Percentiles rank a stretch among this genome's conserved stretches.
Conservation (phyloP, 2,888 invertebrate species). For the Hirtodrosophila histrioides region DNA sequence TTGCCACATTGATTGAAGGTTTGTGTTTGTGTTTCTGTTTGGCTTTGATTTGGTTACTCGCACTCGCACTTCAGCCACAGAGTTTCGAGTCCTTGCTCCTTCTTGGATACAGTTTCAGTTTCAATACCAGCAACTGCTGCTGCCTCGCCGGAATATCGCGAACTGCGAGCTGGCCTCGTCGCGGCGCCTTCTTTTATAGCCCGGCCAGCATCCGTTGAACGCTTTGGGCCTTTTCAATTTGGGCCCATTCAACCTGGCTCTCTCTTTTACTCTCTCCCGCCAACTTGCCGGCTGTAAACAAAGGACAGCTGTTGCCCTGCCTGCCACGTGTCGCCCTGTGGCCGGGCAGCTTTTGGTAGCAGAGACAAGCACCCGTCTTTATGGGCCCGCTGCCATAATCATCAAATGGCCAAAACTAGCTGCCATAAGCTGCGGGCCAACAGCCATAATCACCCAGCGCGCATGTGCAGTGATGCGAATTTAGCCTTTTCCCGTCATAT, state of each 20-base stretch:
- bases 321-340: conserved; percentile 21
- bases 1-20: conserved; percentile 62
- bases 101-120: too few relatives aligned
- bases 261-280: conserved; percentile 4
- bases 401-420: background rate
- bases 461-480: conserved; percentile 28
- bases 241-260: background rate
- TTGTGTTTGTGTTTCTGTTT: conserved; percentile 29
- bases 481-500: too few relatives aligned
- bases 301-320: conserved; percentile 59
- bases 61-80: conserved; percentile 40
- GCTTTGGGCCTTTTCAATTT: conserved; percentile 24
- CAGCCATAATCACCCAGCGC: conserved; percentile 47
- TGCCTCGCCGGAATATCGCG: conserved; percentile 16
- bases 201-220: conserved; percentile 36
- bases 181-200: conserved; percentile 52
- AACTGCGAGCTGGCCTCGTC: conserved; percentile 4
- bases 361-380: conserved; percentile 32
- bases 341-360: conserved; percentile 26
- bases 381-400: conserved; percentile 29
- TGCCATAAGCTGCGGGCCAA: conserved; percentile 18
- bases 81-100: background rate
- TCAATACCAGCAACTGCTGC: conserved; percentile 1
- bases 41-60: conserved; percentile 43
- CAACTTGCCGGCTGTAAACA: conserved; percentile 63